These are phyloP conservation scores for Indri indri DNA, from an alignment of 2,113 vertebrate genomes.

Conservation along the genomic window DNA sequence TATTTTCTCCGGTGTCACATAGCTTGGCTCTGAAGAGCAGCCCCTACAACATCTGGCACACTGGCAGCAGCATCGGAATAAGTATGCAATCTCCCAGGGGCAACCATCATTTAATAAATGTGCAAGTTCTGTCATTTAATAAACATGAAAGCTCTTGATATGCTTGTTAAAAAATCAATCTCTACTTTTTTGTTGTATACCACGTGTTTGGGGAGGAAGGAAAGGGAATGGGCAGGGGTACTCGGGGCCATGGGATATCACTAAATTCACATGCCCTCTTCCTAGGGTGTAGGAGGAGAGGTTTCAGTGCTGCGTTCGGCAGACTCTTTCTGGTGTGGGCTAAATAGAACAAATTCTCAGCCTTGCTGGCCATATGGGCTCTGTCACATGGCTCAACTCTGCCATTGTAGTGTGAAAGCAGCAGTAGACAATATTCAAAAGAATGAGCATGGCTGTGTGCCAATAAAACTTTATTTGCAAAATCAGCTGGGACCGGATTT, in stretches of 20 bases:
- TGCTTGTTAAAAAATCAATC: slow-evolving; percentile 34
- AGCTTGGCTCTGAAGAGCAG: background rate
- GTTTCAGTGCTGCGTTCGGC: background rate
- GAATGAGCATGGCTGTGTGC: slow-evolving; percentile 6
- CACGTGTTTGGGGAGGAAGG: background rate
- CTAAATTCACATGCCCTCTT: background rate
- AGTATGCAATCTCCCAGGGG: background rate
- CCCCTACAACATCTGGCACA: background rate
- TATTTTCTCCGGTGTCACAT: background rate
- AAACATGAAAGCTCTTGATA: slow-evolving; percentile 25
- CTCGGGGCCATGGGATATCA: background rate
- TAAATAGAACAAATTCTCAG: background rate
- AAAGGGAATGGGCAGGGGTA: background rate
- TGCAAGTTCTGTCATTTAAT: slow-evolving; percentile 10
- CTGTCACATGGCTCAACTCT: background rate
- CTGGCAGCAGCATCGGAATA: background rate
- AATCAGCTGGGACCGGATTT: background rate
- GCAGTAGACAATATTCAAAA: background rate
- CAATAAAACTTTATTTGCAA: slow-evolving; percentile 65
- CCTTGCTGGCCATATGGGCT: background rate
- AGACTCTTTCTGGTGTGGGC: background rate
- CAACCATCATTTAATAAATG: slow-evolving; percentile 14
- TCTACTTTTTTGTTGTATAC: background rate
- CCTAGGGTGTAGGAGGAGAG: background rate
- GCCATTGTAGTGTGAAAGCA: background rate